A percentile compares a stretch with the other conserved stretches of the same genome.
These are phyloP conservation scores for Microhierax caerulescens DNA, from an alignment of 2,797 vertebrate species.

Conservation along the genomic window DNA sequence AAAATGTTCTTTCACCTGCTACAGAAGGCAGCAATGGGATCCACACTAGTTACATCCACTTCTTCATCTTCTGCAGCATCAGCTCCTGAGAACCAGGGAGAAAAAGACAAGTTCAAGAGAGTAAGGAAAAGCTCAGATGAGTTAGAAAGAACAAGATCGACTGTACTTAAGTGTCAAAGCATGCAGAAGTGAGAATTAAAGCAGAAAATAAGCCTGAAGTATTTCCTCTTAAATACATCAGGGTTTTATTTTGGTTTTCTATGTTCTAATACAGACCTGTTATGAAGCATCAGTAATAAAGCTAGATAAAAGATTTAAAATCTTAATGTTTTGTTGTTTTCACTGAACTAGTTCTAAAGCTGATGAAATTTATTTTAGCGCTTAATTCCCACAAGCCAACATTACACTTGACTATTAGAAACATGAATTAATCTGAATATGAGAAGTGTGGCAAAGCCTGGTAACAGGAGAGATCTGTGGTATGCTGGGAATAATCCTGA, in stretches of 20 bases:
- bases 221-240: background rate
- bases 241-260: background rate
- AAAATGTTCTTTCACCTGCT: slow-evolving; percentile 84
- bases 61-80: slow-evolving; percentile 97
- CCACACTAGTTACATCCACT: slow-evolving; percentile 95
- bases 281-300: background rate
- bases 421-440: rapidly evolving
- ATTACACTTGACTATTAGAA: background rate
- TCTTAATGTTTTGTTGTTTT: background rate
- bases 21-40: slow-evolving; percentile 95
- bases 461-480: background rate
- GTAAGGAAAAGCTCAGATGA: background rate
- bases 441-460: background rate
- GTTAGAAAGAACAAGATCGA: background rate
- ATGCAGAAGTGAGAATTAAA: background rate
- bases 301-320: background rate
- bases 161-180: background rate
- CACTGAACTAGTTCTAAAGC: background rate
- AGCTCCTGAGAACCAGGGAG: slow-evolving; percentile 78
- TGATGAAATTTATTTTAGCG: background rate
- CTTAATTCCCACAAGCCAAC: background rate
- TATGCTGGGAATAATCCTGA: rapidly evolving
- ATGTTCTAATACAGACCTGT: background rate
- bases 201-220: background rate
- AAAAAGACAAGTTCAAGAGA: background rate